phyloP scores from a whole-genome alignment of 2,888 invertebrate genomes.

The Lithophane ornitopus region DNA sequence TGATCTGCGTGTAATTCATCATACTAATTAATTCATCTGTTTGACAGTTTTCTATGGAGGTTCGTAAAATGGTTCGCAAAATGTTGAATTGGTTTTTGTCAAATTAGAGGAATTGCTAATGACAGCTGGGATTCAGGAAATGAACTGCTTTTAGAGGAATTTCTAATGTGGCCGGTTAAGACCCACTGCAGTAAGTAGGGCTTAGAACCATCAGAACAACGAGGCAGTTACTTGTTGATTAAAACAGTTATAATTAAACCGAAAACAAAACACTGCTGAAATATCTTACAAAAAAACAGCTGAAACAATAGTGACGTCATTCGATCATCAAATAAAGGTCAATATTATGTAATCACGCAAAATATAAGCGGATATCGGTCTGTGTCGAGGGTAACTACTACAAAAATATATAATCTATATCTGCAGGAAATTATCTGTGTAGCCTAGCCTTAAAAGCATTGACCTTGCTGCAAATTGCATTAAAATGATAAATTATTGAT shows the following conservation, averaged over 20 bases:
- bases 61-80: no score
- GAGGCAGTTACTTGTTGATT: not conserved
- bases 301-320: slow-evolving; percentile 19
- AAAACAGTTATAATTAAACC: not conserved
- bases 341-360: slow-evolving; percentile 31
- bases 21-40: no score
- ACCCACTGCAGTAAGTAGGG: not conserved
- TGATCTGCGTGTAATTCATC: no score
- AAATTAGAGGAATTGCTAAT: no score
- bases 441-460: slow-evolving; percentile 31
- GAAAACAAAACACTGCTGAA: not conserved
- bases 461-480: slow-evolving; percentile 45
- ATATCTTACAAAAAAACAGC: not conserved
- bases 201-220: no score
- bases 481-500: not conserved
- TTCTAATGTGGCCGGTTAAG: no score
- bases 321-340: slow-evolving; percentile 38
- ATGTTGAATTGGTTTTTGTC: no score
- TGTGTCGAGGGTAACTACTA: slow-evolving; percentile 64
- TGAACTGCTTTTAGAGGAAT: no score
- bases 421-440: slow-evolving; percentile 32
- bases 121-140: no score
- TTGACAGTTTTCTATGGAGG: no score
- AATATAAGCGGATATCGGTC: slow-evolving; percentile 51
- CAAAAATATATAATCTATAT: slow-evolving; percentile 44